These are phyloP conservation scores for Danio aesculapii DNA, from an alignment of 2,797 vertebrate species.

Conservation along the genomic window DNA sequence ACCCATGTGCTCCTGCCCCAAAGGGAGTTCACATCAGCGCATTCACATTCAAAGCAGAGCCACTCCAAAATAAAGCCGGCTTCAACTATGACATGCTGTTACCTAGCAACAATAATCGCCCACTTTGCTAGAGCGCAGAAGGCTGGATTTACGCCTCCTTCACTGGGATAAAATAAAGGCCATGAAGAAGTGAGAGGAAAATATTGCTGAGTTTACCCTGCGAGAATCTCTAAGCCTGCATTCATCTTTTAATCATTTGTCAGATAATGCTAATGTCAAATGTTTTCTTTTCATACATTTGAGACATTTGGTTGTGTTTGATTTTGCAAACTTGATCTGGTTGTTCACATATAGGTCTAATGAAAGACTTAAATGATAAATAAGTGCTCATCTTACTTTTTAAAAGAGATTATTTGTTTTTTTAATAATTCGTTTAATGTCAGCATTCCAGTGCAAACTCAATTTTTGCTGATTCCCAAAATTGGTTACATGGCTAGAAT, in stretches of 20 bases:
- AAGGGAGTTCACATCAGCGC: constrained; percentile 13
- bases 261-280: neutral
- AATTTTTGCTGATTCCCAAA: neutral
- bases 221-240: neutral
- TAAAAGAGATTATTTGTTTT: neutral
- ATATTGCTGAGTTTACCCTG: constrained; percentile 33
- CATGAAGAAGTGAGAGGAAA: constrained; percentile 42
- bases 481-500: too few relatives aligned
- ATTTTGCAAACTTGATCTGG: neutral
- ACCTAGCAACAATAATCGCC: constrained; percentile 65
- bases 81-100: constrained; percentile 62
- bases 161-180: constrained; percentile 36
- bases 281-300: neutral
- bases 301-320: neutral
- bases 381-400: neutral
- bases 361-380: neutral
- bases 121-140: constrained; percentile 58
- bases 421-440: neutral
- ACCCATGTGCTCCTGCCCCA: constrained; percentile 18
- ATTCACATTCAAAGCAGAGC: constrained; percentile 52
- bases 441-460: neutral
- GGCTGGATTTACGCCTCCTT: constrained; percentile 51
- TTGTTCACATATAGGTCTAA: neutral
- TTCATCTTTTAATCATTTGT: constrained; percentile 10
- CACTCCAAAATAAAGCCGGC: constrained; percentile 48